Percentiles rank a stretch among this genome's conserved stretches.
These are phyloP conservation scores for Babylonia areolata DNA, from an alignment of 1,140 invertebrate genomes.

Conservation along the genomic window DNA sequence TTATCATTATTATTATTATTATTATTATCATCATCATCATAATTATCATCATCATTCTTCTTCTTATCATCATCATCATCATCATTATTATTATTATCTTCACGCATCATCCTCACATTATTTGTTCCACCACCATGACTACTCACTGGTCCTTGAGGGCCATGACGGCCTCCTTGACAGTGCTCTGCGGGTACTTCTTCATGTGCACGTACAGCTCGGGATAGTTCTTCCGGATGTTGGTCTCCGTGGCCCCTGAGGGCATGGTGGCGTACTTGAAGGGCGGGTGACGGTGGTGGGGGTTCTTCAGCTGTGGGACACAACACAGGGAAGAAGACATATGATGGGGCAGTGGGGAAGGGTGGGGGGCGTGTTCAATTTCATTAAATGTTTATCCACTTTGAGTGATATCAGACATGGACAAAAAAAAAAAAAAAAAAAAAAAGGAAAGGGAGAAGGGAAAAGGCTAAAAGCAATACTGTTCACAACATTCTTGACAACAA, in stretches of 20 bases:
- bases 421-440: neutral
- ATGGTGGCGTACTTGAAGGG: slow-evolving; percentile 98
- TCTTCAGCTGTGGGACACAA: slow-evolving; percentile 80
- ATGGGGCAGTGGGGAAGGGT: too few species aligned
- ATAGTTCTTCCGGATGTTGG: slow-evolving; percentile 88
- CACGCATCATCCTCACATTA: too few species aligned
- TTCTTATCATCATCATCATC: too few species aligned
- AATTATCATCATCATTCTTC: too few species aligned
- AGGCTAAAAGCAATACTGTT: neutral
- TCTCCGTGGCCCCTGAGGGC: slow-evolving; percentile 96
- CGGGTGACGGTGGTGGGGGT: slow-evolving; percentile 91
- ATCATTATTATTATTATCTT: too few species aligned
- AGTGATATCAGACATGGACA: too few species aligned
- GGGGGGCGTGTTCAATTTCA: too few species aligned
- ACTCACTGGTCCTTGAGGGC: slow-evolving; percentile 90
- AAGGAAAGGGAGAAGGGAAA: neutral
- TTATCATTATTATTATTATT: too few species aligned
- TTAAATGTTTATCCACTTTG: too few species aligned
- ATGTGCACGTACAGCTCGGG: slow-evolving; percentile 94
- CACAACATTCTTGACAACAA: too few species aligned
- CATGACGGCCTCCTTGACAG: slow-evolving; percentile 90
- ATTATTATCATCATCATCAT: too few species aligned
- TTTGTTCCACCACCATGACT: neutral
- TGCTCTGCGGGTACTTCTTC: slow-evolving; percentile 88
- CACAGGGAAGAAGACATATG: too few species aligned